Conservation (phyloP, 2,888 invertebrate species). For the Stenoptilia bipunctidactyla region DNA sequence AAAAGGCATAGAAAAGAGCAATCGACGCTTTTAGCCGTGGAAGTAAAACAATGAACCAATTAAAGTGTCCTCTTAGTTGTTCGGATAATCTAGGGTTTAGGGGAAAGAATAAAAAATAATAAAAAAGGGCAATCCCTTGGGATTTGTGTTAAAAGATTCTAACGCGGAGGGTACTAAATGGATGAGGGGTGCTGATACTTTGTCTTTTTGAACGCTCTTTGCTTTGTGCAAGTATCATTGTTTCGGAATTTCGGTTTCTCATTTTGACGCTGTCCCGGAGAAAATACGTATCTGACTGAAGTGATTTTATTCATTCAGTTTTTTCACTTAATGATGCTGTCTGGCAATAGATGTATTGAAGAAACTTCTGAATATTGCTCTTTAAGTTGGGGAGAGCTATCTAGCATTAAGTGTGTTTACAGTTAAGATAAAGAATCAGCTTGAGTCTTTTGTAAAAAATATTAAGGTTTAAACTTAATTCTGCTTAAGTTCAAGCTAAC, state of each 20-base stretch:
- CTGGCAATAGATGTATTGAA: too few species aligned
- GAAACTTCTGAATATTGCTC: too few species aligned
- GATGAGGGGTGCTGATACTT: slow-evolving; percentile 42
- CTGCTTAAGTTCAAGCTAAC: too few species aligned
- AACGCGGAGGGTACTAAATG: slow-evolving; percentile 33
- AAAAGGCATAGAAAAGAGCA: slow-evolving; percentile 19
- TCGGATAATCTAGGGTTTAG: slow-evolving; percentile 22
- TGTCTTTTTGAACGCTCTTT: slow-evolving; percentile 51
- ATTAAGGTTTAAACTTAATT: too few species aligned
- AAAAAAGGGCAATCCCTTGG: slow-evolving; percentile 51
- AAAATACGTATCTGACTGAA: too few species aligned
- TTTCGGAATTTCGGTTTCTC: slow-evolving; percentile 12
- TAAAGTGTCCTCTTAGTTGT: slow-evolving; percentile 28
- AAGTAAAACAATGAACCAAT: slow-evolving; percentile 59
- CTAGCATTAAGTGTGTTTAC: too few species aligned
- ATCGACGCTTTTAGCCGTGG: slow-evolving; percentile 21
- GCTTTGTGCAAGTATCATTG: slow-evolving; percentile 27
- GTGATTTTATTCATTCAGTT: too few species aligned
- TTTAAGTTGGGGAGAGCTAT: too few species aligned
- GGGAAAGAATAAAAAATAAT: slow-evolving; percentile 26
- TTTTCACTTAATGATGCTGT: too few species aligned
- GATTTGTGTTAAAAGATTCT: slow-evolving; percentile 55
- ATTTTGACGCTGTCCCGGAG: too few species aligned
- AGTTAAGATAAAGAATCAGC: too few species aligned
- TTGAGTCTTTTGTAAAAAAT: too few species aligned